phyloP scores from a whole-genome alignment of 2,113 vertebrate species.

The Vireo altiloquus region DNA sequence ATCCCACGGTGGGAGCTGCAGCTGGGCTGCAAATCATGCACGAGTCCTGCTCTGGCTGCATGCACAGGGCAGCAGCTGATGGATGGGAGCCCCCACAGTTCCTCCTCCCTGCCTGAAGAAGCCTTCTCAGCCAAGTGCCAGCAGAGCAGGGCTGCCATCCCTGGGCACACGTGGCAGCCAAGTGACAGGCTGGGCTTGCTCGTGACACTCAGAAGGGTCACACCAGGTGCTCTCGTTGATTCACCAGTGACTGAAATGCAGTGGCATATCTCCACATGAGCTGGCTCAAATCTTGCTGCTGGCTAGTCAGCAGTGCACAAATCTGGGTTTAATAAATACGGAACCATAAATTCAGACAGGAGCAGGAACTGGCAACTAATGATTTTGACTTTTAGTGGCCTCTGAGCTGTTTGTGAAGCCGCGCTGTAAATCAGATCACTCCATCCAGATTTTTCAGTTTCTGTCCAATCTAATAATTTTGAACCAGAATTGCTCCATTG shows the following conservation, averaged over 20 bases:
- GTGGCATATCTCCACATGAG: not conserved
- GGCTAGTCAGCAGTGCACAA: not conserved
- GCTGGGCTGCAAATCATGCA: not conserved
- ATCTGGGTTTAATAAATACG: conserved; percentile 28
- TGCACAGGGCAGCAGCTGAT: not conserved
- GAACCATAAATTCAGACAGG: conserved; percentile 12
- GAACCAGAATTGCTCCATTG: not conserved
- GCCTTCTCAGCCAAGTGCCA: not conserved
- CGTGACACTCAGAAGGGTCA: not conserved
- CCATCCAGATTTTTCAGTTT: not conserved
- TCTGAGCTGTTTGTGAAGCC: not conserved
- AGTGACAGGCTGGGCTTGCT: not conserved
- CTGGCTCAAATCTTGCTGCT: not conserved
- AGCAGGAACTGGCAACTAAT: not conserved
- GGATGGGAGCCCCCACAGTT: not conserved
- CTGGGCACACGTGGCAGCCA: not conserved
- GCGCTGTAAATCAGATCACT: not conserved
- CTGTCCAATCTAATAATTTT: not conserved
- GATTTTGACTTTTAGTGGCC: not conserved
- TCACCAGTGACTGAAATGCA: not conserved
- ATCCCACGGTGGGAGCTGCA: not conserved
- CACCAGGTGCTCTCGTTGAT: not conserved
- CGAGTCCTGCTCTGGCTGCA: not conserved
- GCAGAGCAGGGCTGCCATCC: not conserved
- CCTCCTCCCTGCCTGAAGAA: not conserved